A percentile compares a stretch with the other conserved stretches of the same genome.
phyloP scores from a whole-genome alignment of 1,140 invertebrate genomes.

The Eciton burchellii region DNA sequence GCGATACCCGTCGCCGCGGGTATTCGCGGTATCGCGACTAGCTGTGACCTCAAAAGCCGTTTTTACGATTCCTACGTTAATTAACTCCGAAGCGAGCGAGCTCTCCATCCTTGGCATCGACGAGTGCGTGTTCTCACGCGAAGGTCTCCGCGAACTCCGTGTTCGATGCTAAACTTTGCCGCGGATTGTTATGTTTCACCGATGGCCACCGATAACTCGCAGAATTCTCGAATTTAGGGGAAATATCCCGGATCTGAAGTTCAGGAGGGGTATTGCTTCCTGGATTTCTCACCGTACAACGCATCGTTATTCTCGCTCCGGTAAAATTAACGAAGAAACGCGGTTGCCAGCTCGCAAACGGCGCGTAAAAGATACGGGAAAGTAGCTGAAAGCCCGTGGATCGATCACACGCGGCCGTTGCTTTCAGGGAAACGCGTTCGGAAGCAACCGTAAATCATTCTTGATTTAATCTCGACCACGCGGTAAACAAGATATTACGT shows the following conservation, averaged over 20 bases:
- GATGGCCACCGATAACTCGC: slow-evolving; percentile 10
- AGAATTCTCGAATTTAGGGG: slow-evolving; percentile 7
- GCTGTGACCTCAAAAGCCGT: slow-evolving; percentile 59
- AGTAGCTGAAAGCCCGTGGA: neutral
- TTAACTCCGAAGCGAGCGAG: slow-evolving; percentile 48
- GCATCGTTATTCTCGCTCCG: neutral
- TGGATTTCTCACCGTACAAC: neutral
- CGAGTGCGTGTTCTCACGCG: slow-evolving; percentile 68
- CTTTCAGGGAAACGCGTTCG: neutral
- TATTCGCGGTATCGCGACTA: neutral
- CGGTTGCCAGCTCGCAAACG: neutral
- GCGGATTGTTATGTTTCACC: slow-evolving; percentile 51
- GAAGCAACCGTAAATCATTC: neutral
- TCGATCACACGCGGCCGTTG: neutral
- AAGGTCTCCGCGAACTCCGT: slow-evolving; percentile 63
- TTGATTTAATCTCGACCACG: too few species aligned
- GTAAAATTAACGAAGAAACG: slow-evolving; percentile 15
- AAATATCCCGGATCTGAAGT: slow-evolving; percentile 31
- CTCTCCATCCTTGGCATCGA: slow-evolving; percentile 41
- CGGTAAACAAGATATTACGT: neutral
- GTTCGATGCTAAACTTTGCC: slow-evolving; percentile 38
- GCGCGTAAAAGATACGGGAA: neutral
- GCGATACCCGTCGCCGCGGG: neutral
- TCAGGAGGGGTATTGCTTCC: slow-evolving; percentile 16
- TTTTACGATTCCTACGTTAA: slow-evolving; percentile 58